Percentiles rank a stretch among this genome's conserved stretches.
Evolutionary conservation across 1,140 invertebrate genomes (phyloP).

Genomic region (Euura saliciscinereae): DNA sequence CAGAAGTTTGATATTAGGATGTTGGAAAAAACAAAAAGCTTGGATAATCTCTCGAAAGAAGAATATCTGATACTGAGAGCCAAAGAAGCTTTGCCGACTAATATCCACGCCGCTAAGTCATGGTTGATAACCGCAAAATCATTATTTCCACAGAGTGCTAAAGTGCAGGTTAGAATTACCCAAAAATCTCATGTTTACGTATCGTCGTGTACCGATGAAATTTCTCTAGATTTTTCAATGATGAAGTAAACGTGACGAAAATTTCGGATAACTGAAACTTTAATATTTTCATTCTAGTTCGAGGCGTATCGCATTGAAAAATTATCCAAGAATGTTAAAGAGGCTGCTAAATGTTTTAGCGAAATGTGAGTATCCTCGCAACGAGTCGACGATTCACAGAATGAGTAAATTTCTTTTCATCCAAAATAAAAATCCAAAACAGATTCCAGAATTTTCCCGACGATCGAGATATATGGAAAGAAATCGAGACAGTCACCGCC

Average conservation of each 20-base stretch:
- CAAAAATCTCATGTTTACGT: constrained; percentile 21
- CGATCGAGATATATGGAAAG: constrained; percentile 73
- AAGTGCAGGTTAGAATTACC: constrained; percentile 70
- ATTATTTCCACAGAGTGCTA: constrained; percentile 83
- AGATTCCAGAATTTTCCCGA: constrained; percentile 69
- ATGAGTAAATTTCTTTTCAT: constrained; percentile 14
- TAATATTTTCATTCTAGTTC: constrained; percentile 61
- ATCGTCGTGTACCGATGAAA: constrained; percentile 11
- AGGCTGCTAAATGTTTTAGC: constrained; percentile 84
- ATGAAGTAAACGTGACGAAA: constrained; percentile 15
- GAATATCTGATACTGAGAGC: constrained; percentile 81
- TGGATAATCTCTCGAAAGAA: constrained; percentile 65
- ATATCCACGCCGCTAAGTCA: constrained; percentile 82
- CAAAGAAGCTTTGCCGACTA: constrained; percentile 71
- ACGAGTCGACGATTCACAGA: not conserved
- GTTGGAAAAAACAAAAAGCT: constrained; percentile 45
- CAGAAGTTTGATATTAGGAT: constrained; percentile 23
- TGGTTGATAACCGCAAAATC: constrained; percentile 92
- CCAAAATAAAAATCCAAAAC: constrained; percentile 11
- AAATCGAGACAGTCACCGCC: constrained; percentile 79
- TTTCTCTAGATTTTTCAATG: constrained; percentile 14
- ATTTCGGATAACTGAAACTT: not conserved
- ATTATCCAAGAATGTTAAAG: constrained; percentile 76
- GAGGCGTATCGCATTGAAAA: constrained; percentile 85
- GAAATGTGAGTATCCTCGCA: constrained; percentile 56